Evolutionary conservation across 2,888 invertebrate genomes (phyloP).

Genomic region (Tetragonisca angustula): DNA sequence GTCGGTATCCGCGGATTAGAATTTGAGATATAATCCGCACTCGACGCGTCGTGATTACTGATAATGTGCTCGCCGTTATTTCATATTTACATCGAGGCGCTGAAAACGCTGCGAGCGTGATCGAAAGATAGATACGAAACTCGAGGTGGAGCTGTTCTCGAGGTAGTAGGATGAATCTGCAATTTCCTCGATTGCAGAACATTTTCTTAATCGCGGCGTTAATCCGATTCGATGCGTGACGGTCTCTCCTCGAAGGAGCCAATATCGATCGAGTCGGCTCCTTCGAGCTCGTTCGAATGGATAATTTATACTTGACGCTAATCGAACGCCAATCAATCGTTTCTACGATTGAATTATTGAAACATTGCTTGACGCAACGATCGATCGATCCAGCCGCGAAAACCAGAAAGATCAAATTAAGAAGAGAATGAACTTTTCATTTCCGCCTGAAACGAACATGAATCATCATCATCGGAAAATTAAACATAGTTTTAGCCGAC

Average conservation of each 20-base stretch:
- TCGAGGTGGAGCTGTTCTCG: neutral
- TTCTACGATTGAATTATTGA: conserved; percentile 2
- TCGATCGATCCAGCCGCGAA: neutral
- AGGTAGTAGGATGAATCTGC: neutral
- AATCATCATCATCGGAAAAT: conserved; percentile 2
- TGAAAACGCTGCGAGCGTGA: neutral
- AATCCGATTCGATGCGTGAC: neutral
- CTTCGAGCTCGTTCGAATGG: conserved; percentile 4
- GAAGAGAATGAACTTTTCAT: conserved; percentile 5
- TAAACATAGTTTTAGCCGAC: conserved; percentile 21
- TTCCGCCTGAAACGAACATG: neutral
- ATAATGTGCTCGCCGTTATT: conserved; percentile 48
- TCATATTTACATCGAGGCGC: conserved; percentile 36
- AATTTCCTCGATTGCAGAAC: neutral
- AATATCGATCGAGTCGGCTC: conserved; percentile 10
- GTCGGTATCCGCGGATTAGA: conserved; percentile 58
- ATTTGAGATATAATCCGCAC: conserved; percentile 47
- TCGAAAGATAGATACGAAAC: neutral
- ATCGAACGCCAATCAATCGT: conserved; percentile 12
- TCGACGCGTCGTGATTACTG: conserved; percentile 43
- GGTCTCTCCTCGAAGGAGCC: neutral
- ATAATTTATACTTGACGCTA: conserved; percentile 13
- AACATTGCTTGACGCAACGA: no score
- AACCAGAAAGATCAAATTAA: neutral
- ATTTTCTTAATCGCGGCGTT: neutral